Conservation (phyloP, 2,797 vertebrate genomes). For the Glossophaga mutica region DNA sequence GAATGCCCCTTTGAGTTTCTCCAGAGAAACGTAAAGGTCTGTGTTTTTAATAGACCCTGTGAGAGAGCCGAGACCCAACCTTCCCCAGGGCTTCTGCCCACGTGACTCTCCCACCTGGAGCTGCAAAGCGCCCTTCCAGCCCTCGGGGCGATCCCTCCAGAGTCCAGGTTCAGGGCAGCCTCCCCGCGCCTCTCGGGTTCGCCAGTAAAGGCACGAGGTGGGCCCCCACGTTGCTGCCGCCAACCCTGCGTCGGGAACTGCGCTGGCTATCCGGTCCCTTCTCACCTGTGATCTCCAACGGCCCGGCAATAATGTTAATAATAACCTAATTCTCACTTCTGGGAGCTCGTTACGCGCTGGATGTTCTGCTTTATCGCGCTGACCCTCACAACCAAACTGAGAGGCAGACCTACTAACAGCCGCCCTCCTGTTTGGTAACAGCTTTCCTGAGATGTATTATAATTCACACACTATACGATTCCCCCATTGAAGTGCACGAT, state of each 20-base stretch:
- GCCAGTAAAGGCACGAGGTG: background rate
- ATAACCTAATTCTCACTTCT: constrained; percentile 20
- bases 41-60: background rate
- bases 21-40: background rate
- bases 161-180: background rate
- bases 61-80: background rate
- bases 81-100: background rate
- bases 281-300: background rate
- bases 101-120: background rate
- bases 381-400: background rate
- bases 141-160: background rate
- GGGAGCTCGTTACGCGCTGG: background rate
- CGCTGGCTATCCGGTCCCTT: background rate
- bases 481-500: background rate
- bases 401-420: background rate
- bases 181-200: background rate
- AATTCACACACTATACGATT: background rate
- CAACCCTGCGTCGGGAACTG: background rate
- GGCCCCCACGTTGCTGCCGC: background rate
- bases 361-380: background rate
- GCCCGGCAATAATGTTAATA: background rate
- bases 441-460: background rate
- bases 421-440: background rate
- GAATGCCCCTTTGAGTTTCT: background rate
- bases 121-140: background rate